Percentiles rank a stretch among this genome's conserved stretches.
Conservation (phyloP, 2,113 vertebrate species). For the Equus quagga region DNA sequence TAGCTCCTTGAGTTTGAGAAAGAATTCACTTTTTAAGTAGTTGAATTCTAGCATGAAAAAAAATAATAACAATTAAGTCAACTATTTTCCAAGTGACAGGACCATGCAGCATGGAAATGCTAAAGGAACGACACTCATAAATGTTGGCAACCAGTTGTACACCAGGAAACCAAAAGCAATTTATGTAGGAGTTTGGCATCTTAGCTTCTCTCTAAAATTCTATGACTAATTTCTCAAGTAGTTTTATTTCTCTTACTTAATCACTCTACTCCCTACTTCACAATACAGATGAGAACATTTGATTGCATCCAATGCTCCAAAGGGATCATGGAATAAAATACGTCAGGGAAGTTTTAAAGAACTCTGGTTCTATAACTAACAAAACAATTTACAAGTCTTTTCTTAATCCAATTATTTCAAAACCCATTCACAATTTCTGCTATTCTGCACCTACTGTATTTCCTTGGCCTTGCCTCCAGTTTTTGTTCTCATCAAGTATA, state of each 20-base stretch:
- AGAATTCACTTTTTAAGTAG: background rate
- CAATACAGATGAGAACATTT: background rate
- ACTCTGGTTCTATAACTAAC: background rate
- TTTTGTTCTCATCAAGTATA: background rate
- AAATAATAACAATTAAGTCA: background rate
- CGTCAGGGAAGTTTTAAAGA: background rate
- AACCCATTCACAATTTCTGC: slow-evolving; percentile 16
- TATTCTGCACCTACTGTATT: background rate
- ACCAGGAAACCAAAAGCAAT: slow-evolving; percentile 66
- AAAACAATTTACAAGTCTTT: background rate
- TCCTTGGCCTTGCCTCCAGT: background rate
- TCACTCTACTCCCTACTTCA: slow-evolving; percentile 46
- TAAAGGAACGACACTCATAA: slow-evolving; percentile 56
- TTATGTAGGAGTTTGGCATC: slow-evolving; percentile 40
- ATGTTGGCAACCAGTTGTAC: slow-evolving; percentile 59
- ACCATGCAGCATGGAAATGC: background rate
- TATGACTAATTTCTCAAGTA: slow-evolving; percentile 54
- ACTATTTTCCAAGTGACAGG: slow-evolving; percentile 56
- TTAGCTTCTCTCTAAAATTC: slow-evolving; percentile 43
- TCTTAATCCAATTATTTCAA: background rate
- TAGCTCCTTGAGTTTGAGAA: background rate
- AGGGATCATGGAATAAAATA: background rate
- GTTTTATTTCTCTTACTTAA: slow-evolving; percentile 54
- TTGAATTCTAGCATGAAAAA: background rate
- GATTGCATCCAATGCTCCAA: background rate